Base-by-base conservation (phyloP, 2,113 vertebrate species). In the Varanus salvator region DNA sequence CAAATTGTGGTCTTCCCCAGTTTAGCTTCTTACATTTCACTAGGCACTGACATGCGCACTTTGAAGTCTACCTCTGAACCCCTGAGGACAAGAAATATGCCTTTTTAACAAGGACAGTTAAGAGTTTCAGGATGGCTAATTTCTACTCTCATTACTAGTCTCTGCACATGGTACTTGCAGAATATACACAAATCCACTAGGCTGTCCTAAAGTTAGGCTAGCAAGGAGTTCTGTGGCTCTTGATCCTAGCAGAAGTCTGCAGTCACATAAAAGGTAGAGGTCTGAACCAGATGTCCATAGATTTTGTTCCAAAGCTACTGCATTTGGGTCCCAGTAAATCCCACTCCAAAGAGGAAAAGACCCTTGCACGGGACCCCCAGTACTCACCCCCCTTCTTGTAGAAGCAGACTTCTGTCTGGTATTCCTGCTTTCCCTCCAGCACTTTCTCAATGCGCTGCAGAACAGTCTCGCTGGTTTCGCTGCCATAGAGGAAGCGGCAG, bases 381-480 rank as follows among this genome's bases (percentile, higher is more conserved):
- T 91, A 94, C 97, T 98, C 95, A 99, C 99, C 98, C 17, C 97
- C 97, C 92, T 99, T 99, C 92, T 97, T 97, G 93, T 99, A 99
- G 97, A 99, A 98, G 96, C 98, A 98, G 88, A 99, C 98, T 91
- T 99, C 98, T 0, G 98, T 94, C 90, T 98, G 98, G 95, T 97
- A 98, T 95, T 99, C 99, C 94, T 98, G 97, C 89, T 97, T 98
- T 80, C 98, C 97, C 69, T 99, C 98, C 96, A 99, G 96, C 0
- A 98, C 98, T 94, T 98, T 99, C 91, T 98, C 97, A 0, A 99
- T 97, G 95, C 96, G 94, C 90, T 98, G 98, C 93, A 98, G 96
- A 38, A 97, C 95, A 0, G 96, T 96, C 87, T 99, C 98, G 0
- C 96, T 98, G 92, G 98, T 99, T 94, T 99, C 98, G 0, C 96